phyloP scores from a whole-genome alignment of 2,113 vertebrate genomes.

The rat (Rattus norvegicus) region DNA sequence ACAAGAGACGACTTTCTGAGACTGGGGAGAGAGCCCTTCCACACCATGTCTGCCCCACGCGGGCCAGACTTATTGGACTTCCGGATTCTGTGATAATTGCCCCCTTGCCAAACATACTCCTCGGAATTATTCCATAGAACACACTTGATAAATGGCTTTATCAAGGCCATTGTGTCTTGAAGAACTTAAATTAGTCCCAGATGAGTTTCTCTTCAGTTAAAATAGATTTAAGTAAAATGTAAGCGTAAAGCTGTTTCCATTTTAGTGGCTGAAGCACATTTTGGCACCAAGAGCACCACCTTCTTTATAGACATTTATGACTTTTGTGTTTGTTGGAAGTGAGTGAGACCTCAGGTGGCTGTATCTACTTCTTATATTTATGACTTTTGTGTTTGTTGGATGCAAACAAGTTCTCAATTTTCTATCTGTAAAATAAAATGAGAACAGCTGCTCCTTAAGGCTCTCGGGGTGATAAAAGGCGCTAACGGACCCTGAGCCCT shows the following conservation, averaged over 20 bases:
- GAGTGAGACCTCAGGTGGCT: slow-evolving; percentile 74
- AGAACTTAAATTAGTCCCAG: slow-evolving; percentile 84
- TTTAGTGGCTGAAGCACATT: slow-evolving; percentile 73
- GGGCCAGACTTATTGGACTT: slow-evolving; percentile 72
- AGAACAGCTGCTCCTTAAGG: slow-evolving; percentile 60
- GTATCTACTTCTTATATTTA: slow-evolving; percentile 74
- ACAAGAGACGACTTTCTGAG: slow-evolving; percentile 42
- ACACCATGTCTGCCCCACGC: neutral
- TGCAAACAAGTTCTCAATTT: slow-evolving; percentile 59
- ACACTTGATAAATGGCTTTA: slow-evolving; percentile 83
- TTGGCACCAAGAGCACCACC: slow-evolving; percentile 78
- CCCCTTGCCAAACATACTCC: slow-evolving; percentile 77
- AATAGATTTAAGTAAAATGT: slow-evolving; percentile 85
- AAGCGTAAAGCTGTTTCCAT: slow-evolving; percentile 86
- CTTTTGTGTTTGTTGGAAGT: slow-evolving; percentile 74
- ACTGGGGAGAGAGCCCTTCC: slow-evolving; percentile 36
- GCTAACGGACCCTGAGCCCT: neutral
- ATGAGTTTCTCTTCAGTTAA: slow-evolving; percentile 83
- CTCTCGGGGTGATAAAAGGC: slow-evolving; percentile 45
- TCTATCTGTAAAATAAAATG: slow-evolving; percentile 71
- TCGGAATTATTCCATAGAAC: slow-evolving; percentile 82
- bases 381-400: slow-evolving; percentile 72
- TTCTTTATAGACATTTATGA: slow-evolving; percentile 84
- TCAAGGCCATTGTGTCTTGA: slow-evolving; percentile 80
- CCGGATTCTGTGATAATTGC: slow-evolving; percentile 77